Conservation (phyloP, 2,888 invertebrate genomes). For the Busseola fusca region DNA sequence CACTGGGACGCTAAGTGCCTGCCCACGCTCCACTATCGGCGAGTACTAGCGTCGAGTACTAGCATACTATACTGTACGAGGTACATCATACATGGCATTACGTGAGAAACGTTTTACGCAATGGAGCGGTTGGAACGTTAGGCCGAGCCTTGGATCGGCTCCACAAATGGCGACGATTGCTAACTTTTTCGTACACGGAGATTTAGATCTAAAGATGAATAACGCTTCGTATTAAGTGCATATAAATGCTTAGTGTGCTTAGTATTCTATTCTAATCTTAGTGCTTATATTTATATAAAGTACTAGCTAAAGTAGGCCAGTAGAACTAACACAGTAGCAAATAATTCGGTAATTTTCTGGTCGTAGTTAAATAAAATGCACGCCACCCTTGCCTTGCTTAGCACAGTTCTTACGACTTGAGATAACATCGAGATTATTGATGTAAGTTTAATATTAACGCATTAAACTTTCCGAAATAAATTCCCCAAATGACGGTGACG, state of each 20-base stretch:
- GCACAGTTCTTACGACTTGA: not conserved
- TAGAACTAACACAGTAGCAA: not conserved
- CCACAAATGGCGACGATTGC: not conserved
- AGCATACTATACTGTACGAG: slow-evolving; percentile 38
- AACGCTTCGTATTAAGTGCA: not conserved
- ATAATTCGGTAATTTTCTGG: not conserved
- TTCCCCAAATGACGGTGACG: not conserved
- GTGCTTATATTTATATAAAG: not conserved
- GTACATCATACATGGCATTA: slow-evolving; percentile 41
- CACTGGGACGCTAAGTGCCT: slow-evolving; percentile 48
- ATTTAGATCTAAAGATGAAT: not conserved
- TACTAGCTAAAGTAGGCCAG: not conserved
- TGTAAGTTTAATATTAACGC: not conserved
- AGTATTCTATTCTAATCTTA: too few relatives aligned
- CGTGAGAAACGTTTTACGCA: slow-evolving; percentile 61
- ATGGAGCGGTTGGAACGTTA: slow-evolving; percentile 35
- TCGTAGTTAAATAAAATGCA: not conserved
- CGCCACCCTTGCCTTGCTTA: not conserved
- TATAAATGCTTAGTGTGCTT: too few relatives aligned
- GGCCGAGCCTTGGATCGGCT: not conserved
- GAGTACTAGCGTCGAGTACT: slow-evolving; percentile 34
- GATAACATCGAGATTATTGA: not conserved
- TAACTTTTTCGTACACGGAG: not conserved
- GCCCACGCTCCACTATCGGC: slow-evolving; percentile 48
- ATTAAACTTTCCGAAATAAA: not conserved